These are phyloP conservation scores for Exaiptasia diaphana DNA, from an alignment of 64 coral and sea anemone genomes.

Conservation along the genomic window DNA sequence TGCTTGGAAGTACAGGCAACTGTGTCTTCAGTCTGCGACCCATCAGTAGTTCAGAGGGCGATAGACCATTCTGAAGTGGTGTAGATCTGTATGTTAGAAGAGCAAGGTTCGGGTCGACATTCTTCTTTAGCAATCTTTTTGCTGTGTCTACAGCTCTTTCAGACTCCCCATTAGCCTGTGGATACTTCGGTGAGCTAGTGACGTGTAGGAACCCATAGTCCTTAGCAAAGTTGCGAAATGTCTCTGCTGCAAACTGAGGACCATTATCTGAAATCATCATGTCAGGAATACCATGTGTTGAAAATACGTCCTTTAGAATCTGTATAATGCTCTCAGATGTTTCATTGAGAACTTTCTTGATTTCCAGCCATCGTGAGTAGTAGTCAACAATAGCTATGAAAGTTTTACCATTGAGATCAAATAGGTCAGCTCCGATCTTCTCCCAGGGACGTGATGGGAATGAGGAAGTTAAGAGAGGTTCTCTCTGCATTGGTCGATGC, in stretches of 20 bases:
- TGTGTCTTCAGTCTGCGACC: slow-evolving; percentile 4
- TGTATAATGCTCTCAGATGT: not conserved
- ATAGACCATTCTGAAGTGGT: slow-evolving; percentile 49
- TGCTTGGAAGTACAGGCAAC: slow-evolving; percentile 40
- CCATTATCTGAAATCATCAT: not conserved
- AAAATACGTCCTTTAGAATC: not conserved
- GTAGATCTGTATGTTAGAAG: slow-evolving; percentile 23
- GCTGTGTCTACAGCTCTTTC: not conserved
- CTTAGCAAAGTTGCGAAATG: not conserved
- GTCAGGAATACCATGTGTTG: slow-evolving; percentile 7
- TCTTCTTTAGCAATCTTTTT: not conserved
- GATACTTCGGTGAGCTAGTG: not conserved
- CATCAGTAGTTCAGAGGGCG: slow-evolving; percentile 47
- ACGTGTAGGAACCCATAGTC: not conserved
- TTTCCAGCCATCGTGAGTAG: slow-evolving; percentile 4
- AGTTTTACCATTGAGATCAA: not conserved
- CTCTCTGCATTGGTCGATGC: not conserved
- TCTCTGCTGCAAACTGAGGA: not conserved
- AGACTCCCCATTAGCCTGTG: not conserved
- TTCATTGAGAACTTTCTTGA: not conserved
- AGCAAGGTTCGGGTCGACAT: not conserved
- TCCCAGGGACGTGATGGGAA: not conserved
- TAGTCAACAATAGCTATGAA: slow-evolving; percentile 8
- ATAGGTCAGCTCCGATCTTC: slow-evolving; percentile 3
- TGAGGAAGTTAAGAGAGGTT: not conserved